Conservation (phyloP, 2,797 vertebrate genomes). For the Cetoscarus ocellatus region DNA sequence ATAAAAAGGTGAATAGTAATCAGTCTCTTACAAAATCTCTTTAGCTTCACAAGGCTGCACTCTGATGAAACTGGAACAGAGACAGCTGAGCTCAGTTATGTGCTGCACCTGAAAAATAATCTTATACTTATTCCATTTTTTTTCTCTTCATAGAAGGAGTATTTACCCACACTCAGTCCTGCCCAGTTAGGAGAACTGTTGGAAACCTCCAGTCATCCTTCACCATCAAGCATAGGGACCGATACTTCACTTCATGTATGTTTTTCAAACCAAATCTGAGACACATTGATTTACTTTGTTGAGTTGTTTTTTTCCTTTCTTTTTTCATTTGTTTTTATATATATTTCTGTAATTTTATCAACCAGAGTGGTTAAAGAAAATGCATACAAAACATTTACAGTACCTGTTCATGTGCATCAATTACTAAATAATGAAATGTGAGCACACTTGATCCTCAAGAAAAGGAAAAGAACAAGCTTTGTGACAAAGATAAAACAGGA, state of each 20-base stretch:
- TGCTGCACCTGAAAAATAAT: constrained; percentile 22
- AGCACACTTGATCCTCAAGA: too few species aligned
- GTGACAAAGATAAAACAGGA: too few species aligned
- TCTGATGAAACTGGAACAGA: constrained; percentile 25
- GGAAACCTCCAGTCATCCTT: constrained; percentile 26
- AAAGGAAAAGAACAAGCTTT: too few species aligned
- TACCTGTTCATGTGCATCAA: too few species aligned
- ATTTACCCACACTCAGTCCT: constrained; percentile 24
- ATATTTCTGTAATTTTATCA: too few species aligned
- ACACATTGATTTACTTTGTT: too few species aligned
- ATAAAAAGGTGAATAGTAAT: constrained; percentile 32
- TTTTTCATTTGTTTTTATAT: too few species aligned
- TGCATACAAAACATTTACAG: too few species aligned
- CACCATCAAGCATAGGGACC: constrained; percentile 20
- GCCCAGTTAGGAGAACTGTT: constrained; percentile 15
- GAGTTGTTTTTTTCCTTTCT: too few species aligned
- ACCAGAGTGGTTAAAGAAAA: too few species aligned
- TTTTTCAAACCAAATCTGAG: neutral
- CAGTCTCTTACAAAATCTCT: constrained; percentile 25
- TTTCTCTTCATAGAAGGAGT: constrained; percentile 49
- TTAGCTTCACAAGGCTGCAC: constrained; percentile 8
- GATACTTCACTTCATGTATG: constrained; percentile 6
- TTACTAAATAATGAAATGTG: too few species aligned
- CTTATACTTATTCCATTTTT: constrained; percentile 10
- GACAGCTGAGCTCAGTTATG: constrained; percentile 30